Conservation (phyloP, 2,888 invertebrate genomes). For the Rotaria socialis region DNA sequence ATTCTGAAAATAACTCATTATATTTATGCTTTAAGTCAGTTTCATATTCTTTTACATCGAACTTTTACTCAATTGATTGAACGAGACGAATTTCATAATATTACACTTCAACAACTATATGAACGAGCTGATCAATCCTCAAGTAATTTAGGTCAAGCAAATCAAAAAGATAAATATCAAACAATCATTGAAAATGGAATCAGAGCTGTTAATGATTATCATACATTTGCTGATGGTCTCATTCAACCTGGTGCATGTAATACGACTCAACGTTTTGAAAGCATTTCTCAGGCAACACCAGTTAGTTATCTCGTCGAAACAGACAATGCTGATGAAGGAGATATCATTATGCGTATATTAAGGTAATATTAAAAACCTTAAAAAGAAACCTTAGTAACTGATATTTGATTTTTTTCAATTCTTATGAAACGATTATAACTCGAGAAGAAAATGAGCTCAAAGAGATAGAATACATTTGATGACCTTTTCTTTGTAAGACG, state of each 20-base stretch:
- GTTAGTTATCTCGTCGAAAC: background rate
- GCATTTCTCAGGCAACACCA: background rate
- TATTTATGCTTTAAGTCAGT: background rate
- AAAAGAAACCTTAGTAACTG: too few species aligned
- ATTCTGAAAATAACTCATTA: background rate
- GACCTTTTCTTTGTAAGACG: too few species aligned
- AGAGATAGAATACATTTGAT: too few species aligned
- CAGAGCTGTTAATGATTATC: background rate
- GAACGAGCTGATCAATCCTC: background rate
- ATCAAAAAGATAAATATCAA: background rate
- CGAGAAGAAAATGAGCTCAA: too few species aligned
- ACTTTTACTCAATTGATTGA: background rate
- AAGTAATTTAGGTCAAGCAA: background rate
- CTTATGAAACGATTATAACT: too few species aligned
- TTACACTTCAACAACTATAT: background rate
- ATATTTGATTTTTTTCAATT: too few species aligned
- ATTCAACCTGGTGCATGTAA: background rate
- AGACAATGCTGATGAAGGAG: background rate
- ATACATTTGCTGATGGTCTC: background rate
- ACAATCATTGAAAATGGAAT: background rate
- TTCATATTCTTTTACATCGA: slow-evolving; percentile 5
- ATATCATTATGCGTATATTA: background rate
- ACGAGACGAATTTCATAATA: background rate
- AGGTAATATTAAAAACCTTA: background rate
- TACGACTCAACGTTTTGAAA: background rate